Conservation (phyloP, 2,113 vertebrate genomes). For the Opisthocomus hoazin region DNA sequence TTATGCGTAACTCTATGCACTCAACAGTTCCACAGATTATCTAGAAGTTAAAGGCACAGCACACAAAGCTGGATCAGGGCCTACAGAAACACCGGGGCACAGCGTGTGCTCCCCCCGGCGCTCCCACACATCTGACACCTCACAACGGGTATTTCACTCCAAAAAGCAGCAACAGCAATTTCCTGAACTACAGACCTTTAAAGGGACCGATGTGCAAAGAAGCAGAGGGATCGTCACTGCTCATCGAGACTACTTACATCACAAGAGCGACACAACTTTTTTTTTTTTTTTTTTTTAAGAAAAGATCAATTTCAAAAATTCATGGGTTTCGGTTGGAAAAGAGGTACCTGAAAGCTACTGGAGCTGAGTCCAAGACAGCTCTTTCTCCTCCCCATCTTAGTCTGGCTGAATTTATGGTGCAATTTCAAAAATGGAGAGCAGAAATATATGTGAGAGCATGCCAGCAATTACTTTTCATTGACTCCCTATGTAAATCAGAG, state of each 20-base stretch:
- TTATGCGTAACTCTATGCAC: not conserved
- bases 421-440: conserved; percentile 51
- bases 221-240: not conserved
- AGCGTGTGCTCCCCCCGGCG: accelerated
- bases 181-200: not conserved
- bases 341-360: not conserved
- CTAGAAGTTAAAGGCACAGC: not conserved
- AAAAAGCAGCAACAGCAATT: not conserved
- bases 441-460: conserved; percentile 5
- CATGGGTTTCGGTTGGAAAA: not conserved
- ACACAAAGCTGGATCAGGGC: not conserved
- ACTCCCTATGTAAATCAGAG: conserved; percentile 26
- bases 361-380: not conserved
- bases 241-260: not conserved
- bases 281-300: not conserved
- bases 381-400: not conserved
- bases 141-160: not conserved
- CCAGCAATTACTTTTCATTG: conserved; percentile 42
- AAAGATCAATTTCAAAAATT: not conserved
- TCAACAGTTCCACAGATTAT: not conserved
- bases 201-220: not conserved
- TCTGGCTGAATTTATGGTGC: conserved; percentile 32
- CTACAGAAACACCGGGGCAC: not conserved
- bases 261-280: not conserved
- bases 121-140: accelerated